Evolutionary conservation across 1,140 invertebrate species (phyloP).

Genomic region (Pinna nobilis): DNA sequence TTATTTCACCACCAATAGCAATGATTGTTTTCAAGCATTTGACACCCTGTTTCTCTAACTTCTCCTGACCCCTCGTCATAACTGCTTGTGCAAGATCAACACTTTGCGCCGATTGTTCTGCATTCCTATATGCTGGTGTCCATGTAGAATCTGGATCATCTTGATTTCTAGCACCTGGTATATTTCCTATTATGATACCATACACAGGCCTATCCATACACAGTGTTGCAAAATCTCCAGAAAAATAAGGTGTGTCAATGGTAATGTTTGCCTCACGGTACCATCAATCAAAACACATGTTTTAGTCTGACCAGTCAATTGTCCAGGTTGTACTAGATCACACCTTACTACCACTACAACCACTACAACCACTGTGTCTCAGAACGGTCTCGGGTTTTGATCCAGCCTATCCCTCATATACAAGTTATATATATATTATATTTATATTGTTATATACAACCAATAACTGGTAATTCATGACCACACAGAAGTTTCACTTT

Average conservation of each 20-base stretch:
- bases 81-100: too few relatives aligned
- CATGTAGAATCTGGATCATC: background rate
- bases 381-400: constrained; percentile 10
- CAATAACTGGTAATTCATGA: constrained; percentile 1
- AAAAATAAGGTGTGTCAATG: constrained; percentile 39
- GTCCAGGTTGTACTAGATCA: constrained; percentile 1
- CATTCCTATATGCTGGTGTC: too few relatives aligned
- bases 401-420: constrained; percentile 13
- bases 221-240: constrained; percentile 18
- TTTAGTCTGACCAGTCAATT: constrained; percentile 7
- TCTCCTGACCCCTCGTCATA: background rate
- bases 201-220: background rate
- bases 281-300: constrained; percentile 38
- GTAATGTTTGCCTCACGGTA: constrained; percentile 4
- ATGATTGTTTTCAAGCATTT: background rate
- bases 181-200: background rate
- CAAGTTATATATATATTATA: constrained; percentile 22
- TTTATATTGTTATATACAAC: background rate
- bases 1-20: background rate
- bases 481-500: constrained; percentile 11
- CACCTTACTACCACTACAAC: constrained; percentile 24
- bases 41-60: background rate
- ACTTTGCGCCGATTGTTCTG: background rate
- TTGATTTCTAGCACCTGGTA: background rate
- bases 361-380: constrained; percentile 44